These are phyloP conservation scores for Calephelis perditalis DNA, from an alignment of 2,888 invertebrate genomes.

Conservation along the genomic window DNA sequence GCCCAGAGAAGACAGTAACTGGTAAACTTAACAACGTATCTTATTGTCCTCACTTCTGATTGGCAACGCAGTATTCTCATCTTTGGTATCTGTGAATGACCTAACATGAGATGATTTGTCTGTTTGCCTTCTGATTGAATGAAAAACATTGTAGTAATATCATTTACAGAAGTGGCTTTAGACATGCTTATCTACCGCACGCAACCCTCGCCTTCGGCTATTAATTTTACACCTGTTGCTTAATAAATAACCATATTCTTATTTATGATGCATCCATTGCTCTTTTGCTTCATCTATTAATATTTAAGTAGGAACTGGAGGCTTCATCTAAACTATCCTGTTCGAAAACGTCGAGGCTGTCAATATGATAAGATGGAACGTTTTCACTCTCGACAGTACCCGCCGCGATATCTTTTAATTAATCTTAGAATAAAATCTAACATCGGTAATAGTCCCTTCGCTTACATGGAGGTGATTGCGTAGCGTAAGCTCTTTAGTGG, in stretches of 20 bases:
- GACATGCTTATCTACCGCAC: constrained; percentile 63
- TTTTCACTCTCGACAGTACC: constrained; percentile 59
- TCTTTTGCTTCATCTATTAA: constrained; percentile 34
- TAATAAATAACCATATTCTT: constrained; percentile 38
- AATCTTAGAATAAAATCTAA: constrained; percentile 68
- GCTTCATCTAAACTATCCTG: constrained; percentile 36
- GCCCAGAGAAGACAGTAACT: too few relatives aligned
- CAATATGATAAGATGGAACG: constrained; percentile 46
- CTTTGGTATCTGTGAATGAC: too few relatives aligned
- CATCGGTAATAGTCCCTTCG: constrained; percentile 56
- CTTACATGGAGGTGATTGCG: constrained; percentile 46
- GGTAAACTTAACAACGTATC: too few relatives aligned
- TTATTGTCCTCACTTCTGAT: too few relatives aligned
- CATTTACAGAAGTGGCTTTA: constrained; percentile 14
- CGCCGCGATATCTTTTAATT: constrained; percentile 70
- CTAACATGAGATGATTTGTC: too few relatives aligned
- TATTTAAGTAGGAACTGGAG: constrained; percentile 28
- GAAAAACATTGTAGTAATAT: constrained; percentile 27
- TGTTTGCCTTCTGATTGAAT: too few relatives aligned
- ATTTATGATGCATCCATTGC: constrained; percentile 43
- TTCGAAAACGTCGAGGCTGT: constrained; percentile 39
- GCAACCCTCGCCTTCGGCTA: constrained; percentile 63
- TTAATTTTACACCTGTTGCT: constrained; percentile 58
- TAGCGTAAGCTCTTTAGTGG: constrained; percentile 33
- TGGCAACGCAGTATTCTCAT: too few relatives aligned